These are phyloP conservation scores for Clostera curtula DNA, from an alignment of 2,888 invertebrate species.

Conservation along the genomic window DNA sequence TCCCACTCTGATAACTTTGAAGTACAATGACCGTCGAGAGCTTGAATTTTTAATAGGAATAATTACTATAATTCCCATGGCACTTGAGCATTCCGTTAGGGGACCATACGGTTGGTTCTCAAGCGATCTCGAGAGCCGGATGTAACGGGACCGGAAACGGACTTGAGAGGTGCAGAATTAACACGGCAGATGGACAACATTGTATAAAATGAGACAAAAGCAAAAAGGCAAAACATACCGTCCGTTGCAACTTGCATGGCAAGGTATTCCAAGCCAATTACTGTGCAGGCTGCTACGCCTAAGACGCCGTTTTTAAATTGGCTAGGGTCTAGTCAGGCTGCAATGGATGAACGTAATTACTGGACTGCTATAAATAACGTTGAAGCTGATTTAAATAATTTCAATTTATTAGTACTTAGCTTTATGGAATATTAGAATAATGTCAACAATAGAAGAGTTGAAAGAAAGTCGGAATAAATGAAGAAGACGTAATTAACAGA, in stretches of 20 bases:
- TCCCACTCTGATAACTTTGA: constrained; percentile 47
- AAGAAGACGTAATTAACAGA: too few species aligned
- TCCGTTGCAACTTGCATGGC: constrained; percentile 22
- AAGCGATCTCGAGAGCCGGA: constrained; percentile 59
- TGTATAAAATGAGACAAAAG: constrained; percentile 39
- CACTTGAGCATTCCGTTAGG: constrained; percentile 28
- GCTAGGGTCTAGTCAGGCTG: constrained; percentile 29
- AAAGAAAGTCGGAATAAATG: too few species aligned
- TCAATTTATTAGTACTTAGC: too few species aligned
- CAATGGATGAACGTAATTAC: constrained; percentile 34
- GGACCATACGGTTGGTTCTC: constrained; percentile 36
- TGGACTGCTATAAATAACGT: constrained; percentile 23
- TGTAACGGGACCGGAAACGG: constrained; percentile 64
- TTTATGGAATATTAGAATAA: too few species aligned
- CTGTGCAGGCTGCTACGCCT: constrained; percentile 16
- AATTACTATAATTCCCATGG: constrained; percentile 34
- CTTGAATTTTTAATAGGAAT: constrained; percentile 14
- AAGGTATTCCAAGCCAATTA: constrained; percentile 41
- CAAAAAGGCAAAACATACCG: constrained; percentile 29
- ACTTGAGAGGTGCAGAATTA: constrained; percentile 41
- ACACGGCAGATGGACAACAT: constrained; percentile 47
- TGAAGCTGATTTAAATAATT: too few species aligned
- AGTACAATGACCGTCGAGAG: constrained; percentile 65
- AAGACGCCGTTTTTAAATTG: constrained; percentile 32
- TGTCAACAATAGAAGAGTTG: too few species aligned